Conservation (phyloP, 64 coral and sea anemone genomes). For the Cladopsammia gracilis region DNA sequence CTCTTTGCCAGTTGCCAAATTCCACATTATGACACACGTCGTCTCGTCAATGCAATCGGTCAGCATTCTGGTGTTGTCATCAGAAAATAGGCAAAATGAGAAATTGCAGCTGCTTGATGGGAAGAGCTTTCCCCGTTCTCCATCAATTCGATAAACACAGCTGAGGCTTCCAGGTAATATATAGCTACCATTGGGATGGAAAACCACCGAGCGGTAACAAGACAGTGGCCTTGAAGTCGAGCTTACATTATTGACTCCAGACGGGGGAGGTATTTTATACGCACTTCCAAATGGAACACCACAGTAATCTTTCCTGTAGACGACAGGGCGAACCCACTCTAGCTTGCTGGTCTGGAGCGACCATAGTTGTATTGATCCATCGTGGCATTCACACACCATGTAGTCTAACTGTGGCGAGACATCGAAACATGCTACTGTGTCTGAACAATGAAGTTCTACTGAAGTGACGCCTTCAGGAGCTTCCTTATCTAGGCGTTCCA, state of each 20-base stretch:
- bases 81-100: background rate
- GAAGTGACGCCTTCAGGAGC: background rate
- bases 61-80: background rate
- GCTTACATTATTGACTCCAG: background rate
- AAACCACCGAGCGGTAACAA: conserved; percentile 9
- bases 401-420: background rate
- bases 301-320: background rate
- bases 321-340: background rate
- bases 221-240: background rate
- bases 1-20: background rate
- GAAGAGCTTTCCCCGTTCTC: background rate
- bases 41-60: background rate
- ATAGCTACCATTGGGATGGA: background rate
- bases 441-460: background rate
- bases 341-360: background rate
- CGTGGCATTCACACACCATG: conserved; percentile 19
- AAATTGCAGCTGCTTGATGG: background rate
- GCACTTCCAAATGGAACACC: conserved; percentile 5
- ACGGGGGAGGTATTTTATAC: background rate
- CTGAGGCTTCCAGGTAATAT: background rate
- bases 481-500: background rate
- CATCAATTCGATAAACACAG: background rate
- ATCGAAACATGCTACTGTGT: background rate
- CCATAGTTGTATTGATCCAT: background rate
- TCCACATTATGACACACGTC: background rate